A percentile compares a stretch with the other conserved stretches of the same genome.
These are phyloP conservation scores for Pluvianellus socialis DNA, from an alignment of 2,113 vertebrate genomes.

Conservation along the genomic window DNA sequence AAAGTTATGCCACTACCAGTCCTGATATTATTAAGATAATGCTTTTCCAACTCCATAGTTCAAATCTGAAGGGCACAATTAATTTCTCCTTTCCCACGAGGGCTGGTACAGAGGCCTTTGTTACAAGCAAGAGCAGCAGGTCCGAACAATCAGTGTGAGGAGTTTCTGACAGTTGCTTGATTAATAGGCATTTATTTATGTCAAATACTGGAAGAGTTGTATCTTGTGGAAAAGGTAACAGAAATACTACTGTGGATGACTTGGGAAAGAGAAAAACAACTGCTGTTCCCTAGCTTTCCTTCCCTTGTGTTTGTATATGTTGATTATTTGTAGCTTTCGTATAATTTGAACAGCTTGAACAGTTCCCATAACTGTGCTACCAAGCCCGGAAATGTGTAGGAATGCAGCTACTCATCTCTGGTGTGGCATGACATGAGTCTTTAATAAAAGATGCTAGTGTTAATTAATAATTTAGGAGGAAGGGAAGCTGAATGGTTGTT, in stretches of 20 bases:
- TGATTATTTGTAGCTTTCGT: background rate
- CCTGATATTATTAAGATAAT: background rate
- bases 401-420: background rate
- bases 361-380: background rate
- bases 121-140: background rate
- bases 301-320: background rate
- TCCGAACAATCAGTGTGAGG: background rate
- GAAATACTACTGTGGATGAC: background rate
- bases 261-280: background rate
- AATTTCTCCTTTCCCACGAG: background rate
- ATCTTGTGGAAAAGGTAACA: background rate
- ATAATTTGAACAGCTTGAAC: background rate
- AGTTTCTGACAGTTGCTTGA: background rate
- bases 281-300: background rate
- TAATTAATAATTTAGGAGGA: background rate
- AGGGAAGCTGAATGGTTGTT: background rate
- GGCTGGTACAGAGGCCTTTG: background rate
- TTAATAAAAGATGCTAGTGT: background rate
- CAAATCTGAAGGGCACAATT: background rate
- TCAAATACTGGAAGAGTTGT: background rate
- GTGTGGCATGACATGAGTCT: accelerated
- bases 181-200: background rate
- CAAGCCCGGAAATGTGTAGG: background rate
- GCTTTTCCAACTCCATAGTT: background rate
- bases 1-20: background rate